Base-by-base conservation (phyloP, 2,113 vertebrate species). In the Gallinago undulata region DNA sequence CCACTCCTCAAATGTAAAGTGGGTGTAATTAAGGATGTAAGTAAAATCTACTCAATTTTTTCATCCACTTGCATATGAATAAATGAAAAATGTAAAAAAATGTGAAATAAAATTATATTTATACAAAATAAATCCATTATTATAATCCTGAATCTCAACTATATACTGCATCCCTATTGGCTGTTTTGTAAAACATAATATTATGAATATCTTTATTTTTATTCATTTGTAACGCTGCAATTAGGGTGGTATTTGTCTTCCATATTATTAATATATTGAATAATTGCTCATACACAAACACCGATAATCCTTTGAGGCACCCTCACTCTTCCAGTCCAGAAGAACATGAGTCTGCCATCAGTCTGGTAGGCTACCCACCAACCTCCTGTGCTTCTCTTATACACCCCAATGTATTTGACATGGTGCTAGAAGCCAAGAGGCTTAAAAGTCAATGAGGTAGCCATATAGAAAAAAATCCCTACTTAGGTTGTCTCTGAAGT, bases 381-480 rank as follows among this genome's bases (percentile, higher is more conserved):
- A 3, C 11, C 19, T 81, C 24, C 28, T 45, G 15, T 62, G 4
- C 12, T 79, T 53, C 17, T 53, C 19, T 47, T 17, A 8, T 16
- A 16, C 7, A n/a, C 1, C 6, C 9, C 31, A 41, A 47, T 6
- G 11, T 53, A 19, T 87, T 78, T 31, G 69, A 37, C 6, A 2
- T 4, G 35, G 12, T 53, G 13, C 22, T 24, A 31, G 19, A 31
- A 19, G 13, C 19, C 2, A 2, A 37, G 25, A 73, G 41, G 9
- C 45, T 91, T 45, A 53, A 80, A 73, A 81, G 16, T 21, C 43
- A 45, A 6, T 3, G 19, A 45, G 12, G 11, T 14, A 62, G 27
- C 17, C 11, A 41, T 15, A 33, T 0, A 47, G 24, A 8, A 16
- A 63, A 55, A 67, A 13, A 37, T 1, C 0, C 9, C 33, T n/a